Evolutionary conservation across 1,140 invertebrate genomes (phyloP), one percentile per base, ranked within the genome.

Genomic region (Drosophila leontia): DNA sequence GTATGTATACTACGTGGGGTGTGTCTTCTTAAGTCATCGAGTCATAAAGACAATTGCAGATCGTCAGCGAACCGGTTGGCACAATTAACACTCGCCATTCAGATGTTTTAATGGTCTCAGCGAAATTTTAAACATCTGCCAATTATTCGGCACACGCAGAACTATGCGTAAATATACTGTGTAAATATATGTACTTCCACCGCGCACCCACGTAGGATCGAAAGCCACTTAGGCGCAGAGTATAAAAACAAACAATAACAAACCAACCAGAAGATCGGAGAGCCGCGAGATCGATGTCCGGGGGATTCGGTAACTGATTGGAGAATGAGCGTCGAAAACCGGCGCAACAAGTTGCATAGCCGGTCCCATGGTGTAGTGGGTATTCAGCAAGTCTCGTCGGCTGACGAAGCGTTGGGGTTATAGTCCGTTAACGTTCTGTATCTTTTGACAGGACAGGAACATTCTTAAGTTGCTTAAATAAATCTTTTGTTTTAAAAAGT

Each of bases 331-430:
- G 41, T 29, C 48, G 37, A 47, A 87, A 86, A 86, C 83, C 74
- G 82, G 82, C 79, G 75, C 79, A 82, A 85, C 83, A 87, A 86
- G 82, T 86, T 85, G 60, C 70, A 62, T 26, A 39, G 41, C 35
- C 17, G 32, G 34, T n/a, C 50, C 50, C 50, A 53, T 8, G 50
- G 32, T 34, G 6, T 11, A 4, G 3, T 15, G 15, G 8, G 7
- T 19, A 15, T 19, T 5, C 5, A 7, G 13, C 15, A 23, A 23
- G 51, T 23, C 13, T 55, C 7, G 34, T 55, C 17, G 51, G 19
- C 34, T 9, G 13, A 2, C 13, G 1, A 37, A 11, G 51, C 13
- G 3, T 15, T 55, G 0, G 34, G 13, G 2, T 19, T 37, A 4
- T 15, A 35, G 51, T 15, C 34, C 48, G 15, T 11, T 50, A 32